Evolutionary conservation across 1,140 invertebrate genomes (phyloP).

Genomic region (Drosophila ironensis): DNA sequence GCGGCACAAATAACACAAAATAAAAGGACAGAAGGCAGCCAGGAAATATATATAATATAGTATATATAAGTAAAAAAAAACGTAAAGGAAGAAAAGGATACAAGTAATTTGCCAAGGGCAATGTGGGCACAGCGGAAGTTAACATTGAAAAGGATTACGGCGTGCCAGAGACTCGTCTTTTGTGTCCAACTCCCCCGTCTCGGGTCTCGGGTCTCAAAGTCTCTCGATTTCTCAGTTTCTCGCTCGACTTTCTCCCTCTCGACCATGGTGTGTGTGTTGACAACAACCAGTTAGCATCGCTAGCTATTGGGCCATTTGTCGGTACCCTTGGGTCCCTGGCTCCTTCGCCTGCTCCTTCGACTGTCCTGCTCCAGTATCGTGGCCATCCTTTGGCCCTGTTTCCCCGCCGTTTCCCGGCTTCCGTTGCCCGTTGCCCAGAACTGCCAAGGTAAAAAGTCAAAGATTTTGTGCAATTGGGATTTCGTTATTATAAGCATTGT

Average conservation of each 20-base stretch:
- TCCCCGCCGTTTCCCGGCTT: neutral
- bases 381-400: neutral
- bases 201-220: neutral
- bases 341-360: constrained; percentile 27
- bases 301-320: constrained; percentile 53
- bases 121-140: constrained; percentile 66
- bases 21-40: constrained; percentile 1
- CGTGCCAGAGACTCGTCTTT: constrained; percentile 52
- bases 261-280: constrained; percentile 24
- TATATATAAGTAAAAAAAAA: neutral
- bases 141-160: constrained; percentile 78
- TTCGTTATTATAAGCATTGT: constrained; percentile 43
- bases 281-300: constrained; percentile 54
- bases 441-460: constrained; percentile 69
- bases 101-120: constrained; percentile 74
- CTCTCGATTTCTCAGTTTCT: neutral
- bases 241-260: neutral
- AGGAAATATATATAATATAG: constrained; percentile 2
- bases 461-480: constrained; percentile 52
- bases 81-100: constrained; percentile 58
- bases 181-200: constrained; percentile 28
- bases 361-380: constrained; percentile 3
- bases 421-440: neutral
- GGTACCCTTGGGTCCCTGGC: constrained; percentile 23
- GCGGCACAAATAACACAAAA: constrained; percentile 38